Conservation (phyloP, 2,113 vertebrate species). For the Peromyscus californicus region DNA sequence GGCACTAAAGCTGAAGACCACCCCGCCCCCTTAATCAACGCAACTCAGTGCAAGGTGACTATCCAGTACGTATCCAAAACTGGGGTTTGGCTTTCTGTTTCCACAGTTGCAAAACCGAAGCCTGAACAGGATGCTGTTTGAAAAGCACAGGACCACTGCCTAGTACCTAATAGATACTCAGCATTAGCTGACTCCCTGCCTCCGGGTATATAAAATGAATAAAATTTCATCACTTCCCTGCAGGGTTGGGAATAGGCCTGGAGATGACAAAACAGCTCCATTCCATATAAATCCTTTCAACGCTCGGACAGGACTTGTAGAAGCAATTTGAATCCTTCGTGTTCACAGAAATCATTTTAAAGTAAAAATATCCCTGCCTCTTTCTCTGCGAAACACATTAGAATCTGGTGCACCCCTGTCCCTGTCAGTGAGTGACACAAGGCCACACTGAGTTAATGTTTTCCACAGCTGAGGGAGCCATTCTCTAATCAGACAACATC, state of each 20-base stretch:
- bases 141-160: neutral
- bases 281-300: constrained; percentile 57
- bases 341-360: constrained; percentile 61
- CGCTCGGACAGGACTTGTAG: constrained; percentile 39
- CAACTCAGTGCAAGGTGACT: neutral
- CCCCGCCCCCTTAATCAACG: neutral
- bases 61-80: neutral
- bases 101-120: neutral
- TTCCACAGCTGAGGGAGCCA: constrained; percentile 4
- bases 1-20: neutral
- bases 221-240: constrained; percentile 63
- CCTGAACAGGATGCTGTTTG: neutral
- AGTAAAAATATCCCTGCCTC: constrained; percentile 61
- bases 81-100: neutral
- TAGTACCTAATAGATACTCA: neutral
- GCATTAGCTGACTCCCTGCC: neutral
- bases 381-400: neutral
- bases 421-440: neutral
- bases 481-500: constrained; percentile 59
- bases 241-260: constrained; percentile 39
- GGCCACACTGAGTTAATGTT: constrained; percentile 19
- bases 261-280: constrained; percentile 45
- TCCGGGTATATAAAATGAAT: constrained; percentile 5
- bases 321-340: constrained; percentile 68
- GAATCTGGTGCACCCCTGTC: neutral